Percentiles rank a stretch among this genome's conserved stretches.
phyloP scores from a whole-genome alignment of 1,140 invertebrate genomes.

The Hermatobates lingyangjiaoensis region DNA sequence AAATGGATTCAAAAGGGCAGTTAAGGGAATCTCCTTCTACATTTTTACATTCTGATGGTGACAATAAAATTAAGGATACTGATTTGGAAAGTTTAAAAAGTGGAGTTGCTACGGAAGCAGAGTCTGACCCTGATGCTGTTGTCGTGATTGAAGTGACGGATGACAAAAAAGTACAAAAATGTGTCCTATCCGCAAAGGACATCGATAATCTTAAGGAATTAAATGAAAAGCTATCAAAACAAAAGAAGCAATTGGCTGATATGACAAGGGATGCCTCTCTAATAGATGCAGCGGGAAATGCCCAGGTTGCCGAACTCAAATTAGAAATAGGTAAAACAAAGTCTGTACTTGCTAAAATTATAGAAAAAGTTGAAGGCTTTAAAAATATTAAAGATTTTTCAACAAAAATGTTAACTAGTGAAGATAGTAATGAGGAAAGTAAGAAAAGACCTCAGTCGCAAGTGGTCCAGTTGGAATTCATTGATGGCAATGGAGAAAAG shows the following conservation, averaged over 20 bases:
- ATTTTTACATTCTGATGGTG: conserved; percentile 1
- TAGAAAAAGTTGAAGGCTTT: conserved; percentile 8
- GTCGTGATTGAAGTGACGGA: conserved; percentile 18
- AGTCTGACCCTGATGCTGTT: conserved; percentile 19
- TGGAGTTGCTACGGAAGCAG: conserved; percentile 11
- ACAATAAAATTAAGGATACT: conserved; percentile 12
- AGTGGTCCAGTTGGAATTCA: conserved; percentile 15
- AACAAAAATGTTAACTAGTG: background rate
- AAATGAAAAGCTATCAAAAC: conserved; percentile 14
- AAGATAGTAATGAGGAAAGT: background rate
- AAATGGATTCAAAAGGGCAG: background rate
- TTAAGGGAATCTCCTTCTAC: background rate
- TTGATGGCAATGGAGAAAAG: conserved; percentile 15
- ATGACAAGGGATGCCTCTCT: conserved; percentile 9
- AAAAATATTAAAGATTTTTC: conserved; percentile 12
- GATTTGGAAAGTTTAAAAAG: conserved; percentile 13
- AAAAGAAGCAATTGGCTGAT: conserved; percentile 12
- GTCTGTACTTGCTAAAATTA: conserved; percentile 14
- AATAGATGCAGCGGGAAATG: conserved; percentile 13
- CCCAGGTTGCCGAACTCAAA: conserved; percentile 16
- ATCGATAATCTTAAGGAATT: conserved; percentile 15
- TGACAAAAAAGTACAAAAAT: conserved; percentile 18
- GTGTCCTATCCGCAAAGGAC: conserved; percentile 19
- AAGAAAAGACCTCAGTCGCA: conserved; percentile 8
- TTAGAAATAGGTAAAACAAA: conserved; percentile 14